A percentile compares a stretch with the other conserved stretches of the same genome.
phyloP scores from a whole-genome alignment of 30 jellyfish, hydroid and myxozoan genomes.

The Aurelia coerulea region DNA sequence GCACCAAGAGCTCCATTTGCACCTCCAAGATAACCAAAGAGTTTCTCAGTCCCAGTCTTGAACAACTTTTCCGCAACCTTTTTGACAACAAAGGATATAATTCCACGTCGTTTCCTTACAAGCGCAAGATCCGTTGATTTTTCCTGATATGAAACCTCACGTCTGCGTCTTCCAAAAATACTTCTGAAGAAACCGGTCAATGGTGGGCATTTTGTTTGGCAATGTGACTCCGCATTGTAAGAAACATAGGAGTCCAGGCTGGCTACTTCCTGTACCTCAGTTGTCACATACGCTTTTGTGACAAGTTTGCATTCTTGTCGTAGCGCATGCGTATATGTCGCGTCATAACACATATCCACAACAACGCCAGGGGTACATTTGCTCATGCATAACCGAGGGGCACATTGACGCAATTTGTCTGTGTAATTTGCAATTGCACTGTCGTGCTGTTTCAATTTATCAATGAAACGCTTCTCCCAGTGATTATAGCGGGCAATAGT shows the following conservation, averaged over 20 bases:
- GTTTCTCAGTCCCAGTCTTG: conserved; percentile 9
- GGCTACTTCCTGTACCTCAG: conserved; percentile 26
- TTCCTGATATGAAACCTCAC: neutral
- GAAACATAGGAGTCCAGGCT: conserved; percentile 10
- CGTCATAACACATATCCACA: conserved; percentile 36
- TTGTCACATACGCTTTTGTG: neutral
- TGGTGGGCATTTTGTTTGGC: conserved; percentile 76
- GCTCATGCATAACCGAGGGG: conserved; percentile 61
- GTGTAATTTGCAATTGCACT: conserved; percentile 46
- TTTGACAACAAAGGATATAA: neutral
- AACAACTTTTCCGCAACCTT: conserved; percentile 11
- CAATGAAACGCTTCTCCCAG: neutral
- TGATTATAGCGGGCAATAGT: neutral
- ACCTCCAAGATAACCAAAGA: conserved; percentile 61
- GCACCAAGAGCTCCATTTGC: conserved; percentile 60
- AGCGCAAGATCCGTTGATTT: neutral
- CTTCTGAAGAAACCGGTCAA: conserved; percentile 67
- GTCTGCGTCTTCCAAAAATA: conserved; percentile 59
- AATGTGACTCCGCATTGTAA: neutral
- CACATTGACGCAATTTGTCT: conserved; percentile 34
- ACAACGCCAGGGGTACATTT: conserved; percentile 72
- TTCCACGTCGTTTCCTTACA: conserved; percentile 45
- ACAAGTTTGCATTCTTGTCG: conserved; percentile 45
- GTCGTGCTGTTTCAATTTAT: conserved; percentile 13
- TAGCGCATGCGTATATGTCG: conserved; percentile 16